Evolutionary conservation across 2,888 invertebrate genomes (phyloP).

Genomic region (Drosophila tripunctata): DNA sequence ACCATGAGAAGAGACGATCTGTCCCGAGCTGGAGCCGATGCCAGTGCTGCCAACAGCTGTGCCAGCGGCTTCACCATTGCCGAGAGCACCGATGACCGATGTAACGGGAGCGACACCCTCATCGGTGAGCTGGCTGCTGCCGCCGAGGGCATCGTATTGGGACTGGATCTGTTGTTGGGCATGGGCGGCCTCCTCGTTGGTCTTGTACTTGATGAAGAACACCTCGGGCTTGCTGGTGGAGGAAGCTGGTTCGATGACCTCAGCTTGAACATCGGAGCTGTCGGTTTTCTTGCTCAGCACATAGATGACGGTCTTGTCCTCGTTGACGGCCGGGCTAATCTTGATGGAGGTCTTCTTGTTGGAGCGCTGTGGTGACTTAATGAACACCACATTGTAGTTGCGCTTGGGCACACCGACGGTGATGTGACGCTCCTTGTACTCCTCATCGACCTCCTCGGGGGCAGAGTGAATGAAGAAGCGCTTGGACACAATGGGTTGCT

Average conservation of each 20-base stretch:
- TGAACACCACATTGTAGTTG: slow-evolving; percentile 84
- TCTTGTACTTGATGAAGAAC: slow-evolving; percentile 85
- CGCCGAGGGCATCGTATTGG: slow-evolving; percentile 83
- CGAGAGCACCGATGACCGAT: slow-evolving; percentile 83
- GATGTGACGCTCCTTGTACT: slow-evolving; percentile 80
- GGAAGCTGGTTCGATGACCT: slow-evolving; percentile 80
- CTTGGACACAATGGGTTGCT: slow-evolving; percentile 81
- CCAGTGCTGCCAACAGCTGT: slow-evolving; percentile 47
- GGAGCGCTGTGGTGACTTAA: slow-evolving; percentile 82
- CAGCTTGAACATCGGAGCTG: slow-evolving; percentile 79
- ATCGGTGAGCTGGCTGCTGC: slow-evolving; percentile 82
- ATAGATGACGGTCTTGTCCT: slow-evolving; percentile 84
- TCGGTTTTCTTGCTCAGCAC: slow-evolving; percentile 83
- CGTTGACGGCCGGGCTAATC: slow-evolving; percentile 81
- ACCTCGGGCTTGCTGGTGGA: slow-evolving; percentile 84
- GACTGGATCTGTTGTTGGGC: slow-evolving; percentile 84
- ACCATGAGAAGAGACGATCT: slow-evolving; percentile 37
- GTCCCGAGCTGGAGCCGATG: slow-evolving; percentile 26
- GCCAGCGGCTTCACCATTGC: slow-evolving; percentile 47
- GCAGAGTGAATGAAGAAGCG: slow-evolving; percentile 84
- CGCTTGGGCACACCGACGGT: slow-evolving; percentile 83
- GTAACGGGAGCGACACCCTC: slow-evolving; percentile 83
- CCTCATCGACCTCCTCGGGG: slow-evolving; percentile 82
- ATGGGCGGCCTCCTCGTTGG: slow-evolving; percentile 82
- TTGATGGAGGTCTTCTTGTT: slow-evolving; percentile 80